phyloP scores from a whole-genome alignment of 2,888 invertebrate species.

The Nomada ruficornis region DNA sequence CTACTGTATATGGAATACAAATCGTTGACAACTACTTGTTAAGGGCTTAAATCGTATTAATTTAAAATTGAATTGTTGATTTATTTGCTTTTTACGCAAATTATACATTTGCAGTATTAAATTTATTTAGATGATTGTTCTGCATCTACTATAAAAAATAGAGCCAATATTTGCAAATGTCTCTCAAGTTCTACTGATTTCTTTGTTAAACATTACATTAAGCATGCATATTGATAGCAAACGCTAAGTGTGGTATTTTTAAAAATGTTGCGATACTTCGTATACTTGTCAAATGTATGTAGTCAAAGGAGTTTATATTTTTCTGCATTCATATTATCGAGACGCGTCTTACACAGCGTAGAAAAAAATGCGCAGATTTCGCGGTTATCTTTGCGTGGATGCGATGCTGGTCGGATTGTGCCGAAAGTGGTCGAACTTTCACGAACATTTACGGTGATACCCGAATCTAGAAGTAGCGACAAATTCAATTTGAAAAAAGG shows the following conservation, averaged over 20 bases:
- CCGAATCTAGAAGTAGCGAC: not conserved
- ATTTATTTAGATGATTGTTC: too few relatives aligned
- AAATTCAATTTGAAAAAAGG: not conserved
- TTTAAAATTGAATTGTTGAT: too few relatives aligned
- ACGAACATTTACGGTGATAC: conserved; percentile 27
- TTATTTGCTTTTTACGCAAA: too few relatives aligned
- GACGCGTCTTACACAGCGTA: not conserved
- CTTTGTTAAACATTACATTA: too few relatives aligned
- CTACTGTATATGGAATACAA: too few relatives aligned
- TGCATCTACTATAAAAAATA: too few relatives aligned
- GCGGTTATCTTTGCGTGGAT: conserved; percentile 50
- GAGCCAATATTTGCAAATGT: too few relatives aligned
- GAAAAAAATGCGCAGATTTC: conserved; percentile 37
- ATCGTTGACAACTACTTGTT: too few relatives aligned
- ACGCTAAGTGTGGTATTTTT: not conserved
- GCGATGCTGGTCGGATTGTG: conserved; percentile 26
- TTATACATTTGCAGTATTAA: too few relatives aligned
- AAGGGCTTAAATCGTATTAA: too few relatives aligned
- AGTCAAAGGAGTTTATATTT: not conserved
- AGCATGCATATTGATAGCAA: too few relatives aligned
- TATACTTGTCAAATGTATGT: not conserved
- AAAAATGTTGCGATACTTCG: not conserved
- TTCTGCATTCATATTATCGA: not conserved
- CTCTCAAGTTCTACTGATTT: too few relatives aligned
- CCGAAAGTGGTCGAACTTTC: conserved; percentile 43